These are phyloP conservation scores for Cataglyphis altisquamis DNA, from an alignment of 2,888 invertebrate species.

Conservation along the genomic window DNA sequence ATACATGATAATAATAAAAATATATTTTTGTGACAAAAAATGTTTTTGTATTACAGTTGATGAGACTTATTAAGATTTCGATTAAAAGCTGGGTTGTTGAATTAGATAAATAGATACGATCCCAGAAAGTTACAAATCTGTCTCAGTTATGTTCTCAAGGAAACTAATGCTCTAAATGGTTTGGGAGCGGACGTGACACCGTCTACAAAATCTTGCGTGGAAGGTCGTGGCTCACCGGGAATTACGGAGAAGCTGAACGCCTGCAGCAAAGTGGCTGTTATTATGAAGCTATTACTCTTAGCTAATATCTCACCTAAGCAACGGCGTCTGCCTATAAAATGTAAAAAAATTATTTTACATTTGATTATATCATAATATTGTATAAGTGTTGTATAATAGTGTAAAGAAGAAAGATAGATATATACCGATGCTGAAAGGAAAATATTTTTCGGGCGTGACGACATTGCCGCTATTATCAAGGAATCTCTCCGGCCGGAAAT, in stretches of 20 bases:
- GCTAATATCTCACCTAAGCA: conserved; percentile 94
- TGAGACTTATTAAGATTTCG: not conserved
- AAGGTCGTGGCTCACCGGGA: conserved; percentile 89
- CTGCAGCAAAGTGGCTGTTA: conserved; percentile 91
- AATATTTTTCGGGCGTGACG: conserved; percentile 89
- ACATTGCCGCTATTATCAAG: conserved; percentile 88
- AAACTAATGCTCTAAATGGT: conserved; percentile 90
- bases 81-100: not conserved
- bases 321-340: conserved; percentile 89
- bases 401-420: conserved; percentile 70
- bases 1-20: conserved; percentile 36
- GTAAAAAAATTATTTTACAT: conserved; percentile 32
- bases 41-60: conserved; percentile 4
- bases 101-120: not conserved
- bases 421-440: conserved; percentile 92
- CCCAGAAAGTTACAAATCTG: not conserved
- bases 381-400: not conserved
- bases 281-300: conserved; percentile 92
- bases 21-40: conserved; percentile 47
- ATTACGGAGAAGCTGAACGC: conserved; percentile 90
- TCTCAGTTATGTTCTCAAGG: conserved; percentile 85
- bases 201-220: conserved; percentile 89
- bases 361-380: not conserved
- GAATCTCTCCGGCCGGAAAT: conserved; percentile 93
- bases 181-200: conserved; percentile 93